Evolutionary conservation across 2,888 invertebrate genomes (phyloP).

Genomic region (Liopterus haemorrhoidalis): DNA sequence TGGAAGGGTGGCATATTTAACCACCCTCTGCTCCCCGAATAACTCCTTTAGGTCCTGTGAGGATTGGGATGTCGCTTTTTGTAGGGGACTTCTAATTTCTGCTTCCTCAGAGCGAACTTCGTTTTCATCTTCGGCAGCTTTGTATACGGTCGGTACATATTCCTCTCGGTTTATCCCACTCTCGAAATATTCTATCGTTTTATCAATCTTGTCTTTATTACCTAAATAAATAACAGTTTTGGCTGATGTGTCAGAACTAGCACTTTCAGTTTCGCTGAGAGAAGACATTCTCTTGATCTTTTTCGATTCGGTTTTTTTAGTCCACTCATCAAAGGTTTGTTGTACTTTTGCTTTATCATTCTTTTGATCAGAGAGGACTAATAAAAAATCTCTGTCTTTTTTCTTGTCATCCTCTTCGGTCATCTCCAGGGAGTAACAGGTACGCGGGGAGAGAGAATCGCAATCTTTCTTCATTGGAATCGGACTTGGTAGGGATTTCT

Average conservation of each 20-base stretch:
- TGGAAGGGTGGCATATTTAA: constrained; percentile 54
- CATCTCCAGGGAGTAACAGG: constrained; percentile 47
- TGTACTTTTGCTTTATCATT: constrained; percentile 39
- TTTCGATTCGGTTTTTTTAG: constrained; percentile 38
- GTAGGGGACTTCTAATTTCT: constrained; percentile 34
- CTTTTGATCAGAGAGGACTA: constrained; percentile 44
- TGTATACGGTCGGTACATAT: constrained; percentile 43
- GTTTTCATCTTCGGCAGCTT: constrained; percentile 48
- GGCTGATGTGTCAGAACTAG: constrained; percentile 65
- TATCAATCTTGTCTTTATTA: constrained; percentile 58
- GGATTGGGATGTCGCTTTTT: constrained; percentile 57
- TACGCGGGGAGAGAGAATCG: constrained; percentile 46
- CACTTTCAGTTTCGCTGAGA: constrained; percentile 64
- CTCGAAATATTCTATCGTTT: constrained; percentile 77
- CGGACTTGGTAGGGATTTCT: constrained; percentile 35
- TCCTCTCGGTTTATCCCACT: constrained; percentile 54
- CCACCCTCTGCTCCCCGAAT: constrained; percentile 68
- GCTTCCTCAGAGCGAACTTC: constrained; percentile 49
- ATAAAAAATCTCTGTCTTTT: constrained; percentile 44
- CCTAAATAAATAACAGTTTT: constrained; percentile 61
- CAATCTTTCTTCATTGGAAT: too few relatives aligned
- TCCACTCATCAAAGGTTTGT: constrained; percentile 46
- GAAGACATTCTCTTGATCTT: constrained; percentile 46
- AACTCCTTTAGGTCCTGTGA: constrained; percentile 72
- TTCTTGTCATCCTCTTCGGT: constrained; percentile 41